Conservation (phyloP, 2,113 vertebrate genomes). For the Lutjanus erythropterus region DNA sequence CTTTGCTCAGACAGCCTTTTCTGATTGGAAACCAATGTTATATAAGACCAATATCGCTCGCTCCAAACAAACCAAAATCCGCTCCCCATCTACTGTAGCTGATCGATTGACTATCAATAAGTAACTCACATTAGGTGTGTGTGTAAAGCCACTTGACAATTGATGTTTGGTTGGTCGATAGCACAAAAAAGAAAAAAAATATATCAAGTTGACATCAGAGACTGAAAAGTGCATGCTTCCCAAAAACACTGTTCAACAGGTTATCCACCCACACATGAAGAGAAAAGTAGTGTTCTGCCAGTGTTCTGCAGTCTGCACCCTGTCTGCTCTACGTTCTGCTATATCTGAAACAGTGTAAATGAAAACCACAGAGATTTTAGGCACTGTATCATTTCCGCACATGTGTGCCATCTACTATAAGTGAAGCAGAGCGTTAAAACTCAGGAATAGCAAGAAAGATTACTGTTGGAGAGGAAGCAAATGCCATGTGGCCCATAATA, state of each 20-base stretch:
- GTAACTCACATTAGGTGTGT: not conserved
- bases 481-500: not conserved
- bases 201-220: not conserved
- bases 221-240: not conserved
- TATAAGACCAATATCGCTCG: too few species aligned
- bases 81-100: too few species aligned
- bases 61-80: too few species aligned
- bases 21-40: too few species aligned
- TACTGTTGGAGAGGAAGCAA: conserved; percentile 23
- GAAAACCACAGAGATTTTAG: conserved; percentile 59
- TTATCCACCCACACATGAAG: not conserved
- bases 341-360: conserved; percentile 34
- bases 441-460: conserved; percentile 2
- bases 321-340: conserved; percentile 34
- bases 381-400: conserved; percentile 56
- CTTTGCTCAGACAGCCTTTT: too few species aligned
- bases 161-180: not conserved
- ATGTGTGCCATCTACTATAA: conserved; percentile 40
- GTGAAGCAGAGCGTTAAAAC: conserved; percentile 16
- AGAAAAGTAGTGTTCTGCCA: conserved; percentile 2
- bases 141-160: not conserved
- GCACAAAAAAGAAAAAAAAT: not conserved
- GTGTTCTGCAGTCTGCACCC: conserved; percentile 19
- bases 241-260: conserved; percentile 1
- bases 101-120: too few species aligned